Evolutionary conservation across 1,140 invertebrate genomes (phyloP).

Genomic region (Patella vulgata): DNA sequence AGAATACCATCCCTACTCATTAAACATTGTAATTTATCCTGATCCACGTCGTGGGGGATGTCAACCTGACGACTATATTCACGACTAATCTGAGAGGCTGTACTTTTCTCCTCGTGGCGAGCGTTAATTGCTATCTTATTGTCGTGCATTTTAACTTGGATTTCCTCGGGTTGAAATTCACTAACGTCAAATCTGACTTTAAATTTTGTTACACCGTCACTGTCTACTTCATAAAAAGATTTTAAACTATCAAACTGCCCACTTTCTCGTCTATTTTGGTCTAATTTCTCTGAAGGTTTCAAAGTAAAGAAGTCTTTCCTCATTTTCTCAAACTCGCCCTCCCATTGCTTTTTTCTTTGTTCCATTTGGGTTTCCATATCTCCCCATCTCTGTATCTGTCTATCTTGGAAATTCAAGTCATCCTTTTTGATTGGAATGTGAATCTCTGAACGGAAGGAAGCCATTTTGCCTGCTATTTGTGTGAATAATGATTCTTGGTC

Average conservation of each 20-base stretch:
- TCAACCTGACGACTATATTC: slow-evolving; percentile 65
- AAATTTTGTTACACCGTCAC: slow-evolving; percentile 52
- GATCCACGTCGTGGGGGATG: slow-evolving; percentile 60
- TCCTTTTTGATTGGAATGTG: slow-evolving; percentile 60
- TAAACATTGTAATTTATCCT: slow-evolving; percentile 55
- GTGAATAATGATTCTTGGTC: no score
- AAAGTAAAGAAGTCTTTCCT: slow-evolving; percentile 62
- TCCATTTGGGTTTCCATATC: slow-evolving; percentile 61
- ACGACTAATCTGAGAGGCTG: slow-evolving; percentile 51
- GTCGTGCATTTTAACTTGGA: slow-evolving; percentile 61
- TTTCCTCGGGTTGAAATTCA: slow-evolving; percentile 62
- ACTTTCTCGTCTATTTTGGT: slow-evolving; percentile 13
- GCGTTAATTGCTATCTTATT: slow-evolving; percentile 58
- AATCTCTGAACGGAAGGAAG: slow-evolving; percentile 55
- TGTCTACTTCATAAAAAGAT: slow-evolving; percentile 52
- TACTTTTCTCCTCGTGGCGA: slow-evolving; percentile 54
- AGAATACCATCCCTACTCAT: slow-evolving; percentile 63
- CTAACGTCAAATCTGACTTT: slow-evolving; percentile 63
- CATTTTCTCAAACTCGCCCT: slow-evolving; percentile 63
- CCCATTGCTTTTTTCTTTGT: slow-evolving; percentile 58
- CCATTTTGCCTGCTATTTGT: slow-evolving; percentile 29
- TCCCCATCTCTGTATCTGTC: slow-evolving; percentile 61
- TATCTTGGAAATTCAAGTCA: slow-evolving; percentile 60
- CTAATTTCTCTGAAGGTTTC: slow-evolving; percentile 54
- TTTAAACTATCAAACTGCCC: slow-evolving; percentile 43